Evolutionary conservation across 2,888 invertebrate species (phyloP), one percentile per base, ranked within the genome.

Genomic region (Chrysotoxum bicinctum): DNA sequence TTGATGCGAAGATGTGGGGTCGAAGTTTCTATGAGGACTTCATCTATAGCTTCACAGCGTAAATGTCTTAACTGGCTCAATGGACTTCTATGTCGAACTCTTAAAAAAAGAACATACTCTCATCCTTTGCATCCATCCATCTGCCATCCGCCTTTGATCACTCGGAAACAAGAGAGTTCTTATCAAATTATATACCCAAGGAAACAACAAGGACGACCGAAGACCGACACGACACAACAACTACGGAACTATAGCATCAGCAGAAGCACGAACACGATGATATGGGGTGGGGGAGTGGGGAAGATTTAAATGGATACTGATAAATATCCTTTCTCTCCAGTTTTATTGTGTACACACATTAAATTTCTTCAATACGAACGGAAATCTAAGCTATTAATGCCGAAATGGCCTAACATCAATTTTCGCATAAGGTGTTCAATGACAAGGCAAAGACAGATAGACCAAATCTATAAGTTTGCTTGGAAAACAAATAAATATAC

Each of bases 371-470:
- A 76, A 68, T 80, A 80, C 80, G 75, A 84, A 72, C 84, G 30
- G 72, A 75, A 84, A 80, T 84, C 84, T 84, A 54, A 66, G 58
- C 60, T 80, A 84, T 84, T 84, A 84, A 84, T 80, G 80, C 48
- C 35, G 66, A 54, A 84, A 80, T 84, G 80, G 72, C 75, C 80
- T 68, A 75, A 76, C 84, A 84, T 84, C 80, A 84, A 84, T 84
- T 84, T 64, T 68, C 80, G 62, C 58, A 72, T 72, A 80, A 80
- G 80, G 80, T 84, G 83, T 68, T 68, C 74, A 78, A 70, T 23
- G 60, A 81, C 75, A 69, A 79, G 62, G 72, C 66, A 66, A 66
- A 50, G 66, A 66, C 50, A 66, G 50, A 66, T 66, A 66, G 48
- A 66, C 66, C 23, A 66, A 66, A 21, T 21, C 19, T 19, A 35